Evolutionary conservation across 1,140 invertebrate genomes (phyloP), one percentile per base, ranked within the genome.

Genomic region (Camponotus floridanus): DNA sequence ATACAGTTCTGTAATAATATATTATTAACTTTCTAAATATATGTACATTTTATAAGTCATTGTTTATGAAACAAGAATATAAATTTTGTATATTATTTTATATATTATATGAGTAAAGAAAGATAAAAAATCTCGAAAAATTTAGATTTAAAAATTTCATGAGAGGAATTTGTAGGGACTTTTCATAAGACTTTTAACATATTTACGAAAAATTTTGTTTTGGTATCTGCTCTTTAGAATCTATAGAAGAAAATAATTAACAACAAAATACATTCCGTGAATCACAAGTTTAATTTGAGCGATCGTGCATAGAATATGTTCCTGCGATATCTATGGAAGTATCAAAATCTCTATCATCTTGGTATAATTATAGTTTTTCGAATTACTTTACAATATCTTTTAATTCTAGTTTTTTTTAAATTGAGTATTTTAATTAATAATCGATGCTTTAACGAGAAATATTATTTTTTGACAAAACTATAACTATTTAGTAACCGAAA

Each of bases 301-400:
- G 15, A 57, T 36, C 39, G 26, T 57, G 21, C 15, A 42, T 42
- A 42, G 65, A 80, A 80, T 26, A 68, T 71, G 18, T 80, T 68
- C 33, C 51, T 42, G 21, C 21, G 48, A 80, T 70, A 57, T 11
- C 7, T 68, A 68, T 62, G 26, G 11, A 57, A 15, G 18, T 15
- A 80, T n/a, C 45, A 26, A 57, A 65, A 80, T 70, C 2, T 2
- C 31, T 71, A 80, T 80, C 78, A 70, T n/a, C 48, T 80, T 80
- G 45, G 21, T 70, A 80, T 48, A 80, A 70, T 80, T 80, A 70
- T 70, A 70, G 64, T n/a, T 80, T 33, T 39, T 80, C 76, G n/a
- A 21, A 33, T 55, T 80, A 36, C 21, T 68, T 80, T 57, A 80
- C 64, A 70, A 70, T 18, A 15, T 79, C 36, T 31, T 15, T 70